These are phyloP conservation scores for Chrysolina oricalcia DNA, from an alignment of 2,888 invertebrate genomes.

Conservation along the genomic window DNA sequence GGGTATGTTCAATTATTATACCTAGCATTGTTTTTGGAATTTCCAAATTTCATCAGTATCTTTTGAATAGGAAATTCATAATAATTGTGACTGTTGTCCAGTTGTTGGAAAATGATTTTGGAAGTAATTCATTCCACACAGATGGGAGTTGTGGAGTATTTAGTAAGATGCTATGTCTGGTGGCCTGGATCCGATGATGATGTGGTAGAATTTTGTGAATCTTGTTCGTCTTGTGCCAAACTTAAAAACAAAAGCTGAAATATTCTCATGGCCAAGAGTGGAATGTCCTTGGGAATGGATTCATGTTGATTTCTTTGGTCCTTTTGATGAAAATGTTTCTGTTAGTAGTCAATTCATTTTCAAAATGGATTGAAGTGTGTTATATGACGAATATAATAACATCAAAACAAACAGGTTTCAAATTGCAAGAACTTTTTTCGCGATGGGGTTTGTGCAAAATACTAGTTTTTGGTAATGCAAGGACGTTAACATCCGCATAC, in stretches of 20 bases:
- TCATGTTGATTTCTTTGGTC: constrained; percentile 3
- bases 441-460: no score
- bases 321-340: not conserved
- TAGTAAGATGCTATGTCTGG: not conserved
- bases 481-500: no score
- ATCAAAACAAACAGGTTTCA: no score
- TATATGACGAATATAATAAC: no score
- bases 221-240: not conserved
- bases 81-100: no score
- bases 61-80: no score
- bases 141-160: not conserved
- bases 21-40: no score
- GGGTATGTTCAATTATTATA: no score
- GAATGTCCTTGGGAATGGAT: not conserved
- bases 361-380: no score
- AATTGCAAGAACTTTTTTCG: no score
- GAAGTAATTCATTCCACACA: not conserved
- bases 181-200: not conserved
- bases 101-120: not conserved
- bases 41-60: no score
- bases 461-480: no score
- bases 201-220: not conserved
- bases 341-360: not conserved
- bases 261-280: not conserved
- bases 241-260: not conserved